Percentiles rank a stretch among this genome's conserved stretches.
phyloP scores from a whole-genome alignment of 1,140 invertebrate species.

The Mactra quadrangularis region DNA sequence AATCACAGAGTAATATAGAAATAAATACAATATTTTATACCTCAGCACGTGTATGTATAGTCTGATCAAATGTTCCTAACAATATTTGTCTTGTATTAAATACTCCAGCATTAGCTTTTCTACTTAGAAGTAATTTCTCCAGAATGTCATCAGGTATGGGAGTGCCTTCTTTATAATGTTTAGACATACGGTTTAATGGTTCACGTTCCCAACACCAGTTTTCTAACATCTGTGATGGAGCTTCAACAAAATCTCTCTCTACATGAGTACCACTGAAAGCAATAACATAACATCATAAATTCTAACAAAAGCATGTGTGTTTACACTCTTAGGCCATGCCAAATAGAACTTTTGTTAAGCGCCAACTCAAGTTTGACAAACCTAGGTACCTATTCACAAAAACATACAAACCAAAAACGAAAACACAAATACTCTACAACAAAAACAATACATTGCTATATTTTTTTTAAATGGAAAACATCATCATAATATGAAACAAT shows the following conservation, averaged over 20 bases:
- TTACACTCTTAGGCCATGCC: too few relatives aligned
- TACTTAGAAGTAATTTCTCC: conserved; percentile 83
- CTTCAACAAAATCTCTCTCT: conserved; percentile 86
- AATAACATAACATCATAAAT: too few relatives aligned
- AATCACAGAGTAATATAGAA: too few relatives aligned
- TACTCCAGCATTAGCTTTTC: conserved; percentile 85
- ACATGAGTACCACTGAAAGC: conserved; percentile 84
- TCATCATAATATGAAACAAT: too few relatives aligned
- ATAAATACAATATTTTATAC: conserved; percentile 62
- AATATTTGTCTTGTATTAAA: conserved; percentile 85
- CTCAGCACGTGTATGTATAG: conserved; percentile 82
- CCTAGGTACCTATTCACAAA: too few relatives aligned
- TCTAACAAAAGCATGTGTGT: too few relatives aligned
- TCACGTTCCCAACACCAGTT: conserved; percentile 87
- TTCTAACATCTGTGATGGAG: conserved; percentile 87
- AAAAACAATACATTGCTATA: too few relatives aligned
- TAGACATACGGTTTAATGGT: conserved; percentile 84
- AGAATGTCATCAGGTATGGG: conserved; percentile 84
- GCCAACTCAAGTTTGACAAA: too few relatives aligned
- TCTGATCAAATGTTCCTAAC: conserved; percentile 85
- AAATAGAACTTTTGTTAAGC: too few relatives aligned
- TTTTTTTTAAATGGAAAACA: too few relatives aligned
- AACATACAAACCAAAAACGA: too few relatives aligned
- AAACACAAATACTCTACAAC: too few relatives aligned
- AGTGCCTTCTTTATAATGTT: conserved; percentile 84